Conservation (phyloP, 2,797 vertebrate species). For the Pseudopleuronectes americanus region DNA sequence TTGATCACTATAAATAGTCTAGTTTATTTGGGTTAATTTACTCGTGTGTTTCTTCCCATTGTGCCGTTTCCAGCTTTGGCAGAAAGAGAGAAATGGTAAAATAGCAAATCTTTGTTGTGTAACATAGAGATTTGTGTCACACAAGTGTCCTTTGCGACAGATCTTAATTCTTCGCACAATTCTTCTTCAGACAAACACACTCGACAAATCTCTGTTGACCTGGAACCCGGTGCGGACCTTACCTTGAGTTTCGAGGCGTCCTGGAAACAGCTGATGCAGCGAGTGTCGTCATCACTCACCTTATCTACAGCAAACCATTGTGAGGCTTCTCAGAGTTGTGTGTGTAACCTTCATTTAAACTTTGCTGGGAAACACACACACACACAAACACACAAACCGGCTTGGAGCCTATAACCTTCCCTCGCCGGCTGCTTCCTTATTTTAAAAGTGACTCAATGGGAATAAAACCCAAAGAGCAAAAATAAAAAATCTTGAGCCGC, state of each 20-base stretch:
- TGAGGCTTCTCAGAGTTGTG: not conserved
- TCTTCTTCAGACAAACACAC: conserved; percentile 12
- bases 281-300: conserved; percentile 9
- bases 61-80: not conserved
- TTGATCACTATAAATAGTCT: conserved; percentile 58
- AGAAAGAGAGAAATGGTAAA: too few species aligned
- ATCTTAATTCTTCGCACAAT: not conserved
- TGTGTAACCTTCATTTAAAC: not conserved
- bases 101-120: not conserved
- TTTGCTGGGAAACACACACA: not conserved
- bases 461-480: conserved; percentile 29
- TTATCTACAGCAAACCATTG: not conserved
- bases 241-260: conserved; percentile 42
- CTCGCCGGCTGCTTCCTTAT: conserved; percentile 22
- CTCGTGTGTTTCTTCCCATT: conserved; percentile 46
- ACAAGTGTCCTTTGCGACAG: not conserved
- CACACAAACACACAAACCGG: not conserved
- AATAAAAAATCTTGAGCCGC: conserved; percentile 32
- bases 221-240: conserved; percentile 4
- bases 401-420: not conserved
- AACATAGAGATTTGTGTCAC: too few species aligned
- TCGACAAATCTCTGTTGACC: not conserved
- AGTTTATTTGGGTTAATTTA: conserved; percentile 60
- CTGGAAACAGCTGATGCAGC: conserved; percentile 7
- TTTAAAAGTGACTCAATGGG: conserved; percentile 14